A percentile compares a stretch with the other conserved stretches of the same genome.
Evolutionary conservation across 2,113 vertebrate species (phyloP).

Genomic region (Leuciscus idus): DNA sequence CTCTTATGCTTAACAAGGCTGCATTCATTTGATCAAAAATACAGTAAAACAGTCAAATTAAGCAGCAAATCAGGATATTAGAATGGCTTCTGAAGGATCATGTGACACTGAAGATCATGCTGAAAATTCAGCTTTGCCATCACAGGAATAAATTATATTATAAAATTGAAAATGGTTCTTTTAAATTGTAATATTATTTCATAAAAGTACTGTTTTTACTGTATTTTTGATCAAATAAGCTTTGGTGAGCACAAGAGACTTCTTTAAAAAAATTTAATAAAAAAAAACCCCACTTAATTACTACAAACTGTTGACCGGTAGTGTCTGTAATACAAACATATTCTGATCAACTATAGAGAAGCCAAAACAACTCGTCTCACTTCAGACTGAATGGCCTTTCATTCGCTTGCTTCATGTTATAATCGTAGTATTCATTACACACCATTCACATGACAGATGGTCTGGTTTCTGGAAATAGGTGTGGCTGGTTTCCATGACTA

Average conservation of each 20-base stretch:
- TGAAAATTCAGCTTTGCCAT: neutral
- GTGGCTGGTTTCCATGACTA: slow-evolving; percentile 43
- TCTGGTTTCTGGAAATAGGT: slow-evolving; percentile 13
- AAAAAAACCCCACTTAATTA: neutral
- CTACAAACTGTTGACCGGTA: neutral
- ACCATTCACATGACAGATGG: slow-evolving; percentile 16
- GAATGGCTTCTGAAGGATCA: neutral
- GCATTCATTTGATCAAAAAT: neutral
- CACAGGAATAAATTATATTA: neutral
- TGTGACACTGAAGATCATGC: neutral
- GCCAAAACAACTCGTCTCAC: neutral
- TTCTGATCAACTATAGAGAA: neutral
- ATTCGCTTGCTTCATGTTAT: neutral
- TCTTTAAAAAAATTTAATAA: neutral
- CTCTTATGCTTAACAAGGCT: neutral
- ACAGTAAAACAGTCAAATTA: neutral
- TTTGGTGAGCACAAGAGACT: neutral
- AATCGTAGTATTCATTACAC: neutral
- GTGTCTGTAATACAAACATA: neutral
- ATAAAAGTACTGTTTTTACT: neutral
- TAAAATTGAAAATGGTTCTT: neutral
- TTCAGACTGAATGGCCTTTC: neutral
- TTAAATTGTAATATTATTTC: neutral
- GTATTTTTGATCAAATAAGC: neutral
- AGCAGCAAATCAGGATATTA: neutral